Base-by-base conservation (phyloP, 1,140 invertebrate species). In the Copidosoma floridanum region DNA sequence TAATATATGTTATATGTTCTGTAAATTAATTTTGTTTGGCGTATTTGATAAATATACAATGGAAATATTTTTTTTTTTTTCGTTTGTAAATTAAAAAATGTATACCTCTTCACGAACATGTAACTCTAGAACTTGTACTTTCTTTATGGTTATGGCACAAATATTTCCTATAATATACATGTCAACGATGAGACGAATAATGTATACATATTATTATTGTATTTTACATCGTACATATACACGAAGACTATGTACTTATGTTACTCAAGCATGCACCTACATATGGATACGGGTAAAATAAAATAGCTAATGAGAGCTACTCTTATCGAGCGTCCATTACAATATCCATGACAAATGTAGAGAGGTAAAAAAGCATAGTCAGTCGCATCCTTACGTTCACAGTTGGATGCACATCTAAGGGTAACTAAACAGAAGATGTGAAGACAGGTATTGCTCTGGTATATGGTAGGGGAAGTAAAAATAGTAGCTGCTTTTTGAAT, bases 181-280 rank as follows among this genome's bases (percentile, higher is more conserved):
- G n/a, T n/a, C n/a, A n/a, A n/a, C n/a, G n/a, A n/a, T n/a, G n/a
- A n/a, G n/a, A n/a, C n/a, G n/a, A n/a, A n/a, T n/a, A n/a, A n/a
- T n/a, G n/a, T n/a, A n/a, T n/a, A n/a, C n/a, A n/a, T n/a, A n/a
- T n/a, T n/a, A n/a, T n/a, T n/a, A n/a, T n/a, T n/a, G n/a, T n/a
- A n/a, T n/a, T n/a, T n/a, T n/a, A n/a, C n/a, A n/a, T 27, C 32
- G 32, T 29, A 43, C 3, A 44, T 18, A 24, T 46, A 26, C 24
- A 44, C 8, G 18, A 37, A n/a, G 18, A 24, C 4, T 14, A 51
- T 10, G 32, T 51, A 24, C 14, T 10, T 37, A 51, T 38, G 48
- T 23, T 23, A 1, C 24, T 50, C 8, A 4, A 10, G 26, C 65
- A 67, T 67, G 61, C 63, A 67, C n/a, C 20, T 38, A 47, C 53